These are phyloP conservation scores for Spodoptera exigua DNA, from an alignment of 2,888 invertebrate genomes.

Conservation along the genomic window DNA sequence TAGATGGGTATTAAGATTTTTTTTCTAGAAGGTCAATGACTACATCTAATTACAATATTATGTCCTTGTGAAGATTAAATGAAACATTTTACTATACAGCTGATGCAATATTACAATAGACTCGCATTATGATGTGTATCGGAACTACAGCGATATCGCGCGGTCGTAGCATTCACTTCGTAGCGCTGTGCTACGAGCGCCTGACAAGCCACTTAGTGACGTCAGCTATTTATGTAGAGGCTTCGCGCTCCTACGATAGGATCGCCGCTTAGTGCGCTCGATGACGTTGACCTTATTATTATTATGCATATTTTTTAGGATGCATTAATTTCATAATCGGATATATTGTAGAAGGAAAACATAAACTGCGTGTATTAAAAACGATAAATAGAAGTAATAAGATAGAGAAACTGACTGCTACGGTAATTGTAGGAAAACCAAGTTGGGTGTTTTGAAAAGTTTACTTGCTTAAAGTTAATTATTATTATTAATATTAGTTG, in stretches of 20 bases:
- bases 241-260: conserved; percentile 57
- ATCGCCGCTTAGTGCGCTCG: conserved; percentile 34
- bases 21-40: no score
- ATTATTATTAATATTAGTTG: conserved; percentile 49
- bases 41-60: no score
- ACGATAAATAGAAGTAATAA: no score
- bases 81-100: no score
- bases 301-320: conserved; percentile 22
- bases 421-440: conserved; percentile 2
- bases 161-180: conserved; percentile 58
- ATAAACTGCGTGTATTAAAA: no score
- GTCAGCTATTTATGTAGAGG: conserved; percentile 57
- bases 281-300: conserved; percentile 26
- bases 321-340: conserved; percentile 17
- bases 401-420: conserved; percentile 4
- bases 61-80: no score
- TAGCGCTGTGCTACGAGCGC: conserved; percentile 68
- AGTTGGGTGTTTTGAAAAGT: conserved; percentile 34
- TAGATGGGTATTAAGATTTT: no score
- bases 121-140: no score
- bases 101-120: no score
- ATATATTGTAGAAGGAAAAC: no score
- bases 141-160: conserved; percentile 6
- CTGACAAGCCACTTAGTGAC: conserved; percentile 56
- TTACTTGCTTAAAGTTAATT: conserved; percentile 39